phyloP scores from a whole-genome alignment of 2,797 vertebrate species.

The Chromobotia macracanthus region DNA sequence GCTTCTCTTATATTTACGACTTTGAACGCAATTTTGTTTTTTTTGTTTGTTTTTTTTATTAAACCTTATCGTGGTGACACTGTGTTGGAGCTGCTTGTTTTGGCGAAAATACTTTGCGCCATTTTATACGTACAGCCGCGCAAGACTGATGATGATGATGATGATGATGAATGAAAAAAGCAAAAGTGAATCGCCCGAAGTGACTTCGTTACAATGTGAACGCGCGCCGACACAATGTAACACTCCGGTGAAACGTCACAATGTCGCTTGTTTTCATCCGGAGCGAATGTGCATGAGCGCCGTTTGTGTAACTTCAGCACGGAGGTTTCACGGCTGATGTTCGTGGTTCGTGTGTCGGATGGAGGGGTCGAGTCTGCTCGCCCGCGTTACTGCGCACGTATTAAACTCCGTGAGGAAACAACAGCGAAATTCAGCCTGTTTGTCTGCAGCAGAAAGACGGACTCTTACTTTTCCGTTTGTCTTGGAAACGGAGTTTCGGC shows the following conservation, averaged over 20 bases:
- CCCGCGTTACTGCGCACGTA: neutral
- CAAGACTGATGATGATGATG: neutral
- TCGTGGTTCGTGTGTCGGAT: neutral
- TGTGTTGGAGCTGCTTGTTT: constrained; percentile 10
- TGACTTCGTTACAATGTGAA: neutral
- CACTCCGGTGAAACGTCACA: neutral
- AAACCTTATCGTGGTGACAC: neutral
- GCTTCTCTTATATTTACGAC: neutral
- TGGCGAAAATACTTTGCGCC: constrained; percentile 35
- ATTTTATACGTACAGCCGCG: constrained; percentile 42
- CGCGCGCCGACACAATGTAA: neutral
- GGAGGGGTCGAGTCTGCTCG: neutral
- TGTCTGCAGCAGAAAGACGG: neutral
- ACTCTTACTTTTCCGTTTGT: neutral
- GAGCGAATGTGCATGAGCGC: neutral
- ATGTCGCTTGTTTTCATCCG: neutral
- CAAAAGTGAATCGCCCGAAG: no score
- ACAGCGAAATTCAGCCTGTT: neutral
- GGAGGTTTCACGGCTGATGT: neutral
- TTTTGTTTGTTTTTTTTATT: neutral
- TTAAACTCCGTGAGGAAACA: neutral
- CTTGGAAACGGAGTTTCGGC: constrained; percentile 6
- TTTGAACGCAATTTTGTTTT: neutral
- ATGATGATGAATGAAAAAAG: no score
- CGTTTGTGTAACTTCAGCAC: neutral